Evolutionary conservation across 2,797 vertebrate genomes (phyloP), one percentile per base, ranked within the genome.

Genomic region (Xyrichtys novacula): DNA sequence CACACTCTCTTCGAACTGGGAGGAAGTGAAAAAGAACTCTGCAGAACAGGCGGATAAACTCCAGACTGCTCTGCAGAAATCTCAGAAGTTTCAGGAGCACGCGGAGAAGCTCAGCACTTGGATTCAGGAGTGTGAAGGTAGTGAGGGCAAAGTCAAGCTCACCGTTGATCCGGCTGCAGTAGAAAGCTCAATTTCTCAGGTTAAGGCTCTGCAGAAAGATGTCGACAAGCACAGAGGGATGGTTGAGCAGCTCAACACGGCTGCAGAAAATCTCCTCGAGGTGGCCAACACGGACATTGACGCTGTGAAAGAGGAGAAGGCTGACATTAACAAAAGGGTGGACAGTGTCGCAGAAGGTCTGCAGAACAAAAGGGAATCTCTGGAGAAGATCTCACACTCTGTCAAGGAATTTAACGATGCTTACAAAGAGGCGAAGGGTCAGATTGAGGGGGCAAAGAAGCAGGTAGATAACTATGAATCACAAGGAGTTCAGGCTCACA

Each of bases 361-460:
- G 23, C 96, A 95, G 55, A 90, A 73, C 63, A 98, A 96, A 90
- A 95, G 92, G 85, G 93, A 95, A n/a, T 92, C 88, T 10, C 87
- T 98, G 59, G 97, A 98, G 87, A 96, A 93, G 63, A 93, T 95
- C 89, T 94, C 92, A 12, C 95, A 95, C 78, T 95, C 90, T 44
- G 84, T 98, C 46, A 98, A 96, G 88, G 96, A 97, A 55, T 98
- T 98, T 81, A 96, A 95, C 48, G 96, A 98, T 69, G 86, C 93
- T 7, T 92, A 90, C 53, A 96, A 86, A 84, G 97, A 99, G 64
- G 82, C 94, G 8, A 91, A 93, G 56, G 89, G 88, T 63, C 96
- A 98, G 38, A 92, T 99, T 16, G 92, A 94, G 22, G 92, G 83
- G 70, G 89, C 95, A 23, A 95, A 91, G 83, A 96, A 96, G 60